Evolutionary conservation across 2,888 invertebrate species (phyloP).

Genomic region (Agonopterix alstromeriana): DNA sequence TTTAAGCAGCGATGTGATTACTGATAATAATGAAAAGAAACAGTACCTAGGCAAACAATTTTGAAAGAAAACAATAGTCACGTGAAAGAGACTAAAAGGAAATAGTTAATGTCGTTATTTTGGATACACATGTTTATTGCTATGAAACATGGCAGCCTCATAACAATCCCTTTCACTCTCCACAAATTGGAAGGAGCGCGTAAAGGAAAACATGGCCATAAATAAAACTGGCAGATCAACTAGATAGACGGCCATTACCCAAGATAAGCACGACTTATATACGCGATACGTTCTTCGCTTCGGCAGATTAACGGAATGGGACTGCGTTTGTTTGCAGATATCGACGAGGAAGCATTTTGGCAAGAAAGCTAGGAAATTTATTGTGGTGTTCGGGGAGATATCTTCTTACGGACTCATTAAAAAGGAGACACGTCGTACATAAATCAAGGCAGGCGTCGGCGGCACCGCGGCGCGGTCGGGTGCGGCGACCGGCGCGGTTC

Average conservation of each 20-base stretch:
- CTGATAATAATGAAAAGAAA: no score
- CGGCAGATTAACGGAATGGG: constrained; percentile 68
- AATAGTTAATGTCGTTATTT: constrained; percentile 70
- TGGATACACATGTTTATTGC: constrained; percentile 74
- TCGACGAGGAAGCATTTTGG: constrained; percentile 67
- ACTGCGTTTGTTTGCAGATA: constrained; percentile 71
- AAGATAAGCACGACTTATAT: constrained; percentile 73
- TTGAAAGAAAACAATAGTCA: constrained; percentile 41
- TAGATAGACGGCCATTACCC: constrained; percentile 74
- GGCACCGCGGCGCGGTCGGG: constrained; percentile 29
- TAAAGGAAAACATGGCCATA: constrained; percentile 75
- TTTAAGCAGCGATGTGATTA: no score
- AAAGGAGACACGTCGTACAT: constrained; percentile 75
- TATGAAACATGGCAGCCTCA: constrained; percentile 73
- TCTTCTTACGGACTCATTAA: constrained; percentile 76
- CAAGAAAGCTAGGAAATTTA: constrained; percentile 66
- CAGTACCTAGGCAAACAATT: neutral
- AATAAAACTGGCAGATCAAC: constrained; percentile 75
- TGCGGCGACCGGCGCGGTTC: constrained; percentile 31
- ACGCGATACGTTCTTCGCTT: constrained; percentile 61
- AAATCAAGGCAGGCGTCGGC: constrained; percentile 62
- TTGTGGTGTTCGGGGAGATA: constrained; percentile 67
- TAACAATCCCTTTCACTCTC: constrained; percentile 76
- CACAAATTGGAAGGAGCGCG: constrained; percentile 75
- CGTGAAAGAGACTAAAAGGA: constrained; percentile 40